Evolutionary conservation across 23 tunicate genomes (phyloP).

Genomic region (Pegea sp.): DNA sequence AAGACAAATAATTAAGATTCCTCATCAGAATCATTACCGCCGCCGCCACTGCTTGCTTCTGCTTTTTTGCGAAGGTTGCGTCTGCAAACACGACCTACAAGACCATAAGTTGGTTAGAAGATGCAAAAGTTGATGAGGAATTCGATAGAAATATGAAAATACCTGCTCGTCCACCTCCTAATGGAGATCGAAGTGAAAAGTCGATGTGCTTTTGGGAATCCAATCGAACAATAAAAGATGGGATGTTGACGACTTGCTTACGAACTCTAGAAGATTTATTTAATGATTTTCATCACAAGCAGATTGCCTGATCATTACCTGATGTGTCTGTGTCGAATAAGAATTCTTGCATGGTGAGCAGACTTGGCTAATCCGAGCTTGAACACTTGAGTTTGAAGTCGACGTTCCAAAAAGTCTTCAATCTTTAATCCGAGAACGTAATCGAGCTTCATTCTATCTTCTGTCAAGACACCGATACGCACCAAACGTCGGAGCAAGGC

Average conservation of each 20-base stretch:
- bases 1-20: too few relatives aligned
- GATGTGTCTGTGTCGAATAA: slow-evolving; percentile 91
- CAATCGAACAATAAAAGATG: slow-evolving; percentile 85
- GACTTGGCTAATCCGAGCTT: slow-evolving; percentile 95
- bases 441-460: slow-evolving; percentile 94
- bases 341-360: slow-evolving; percentile 82
- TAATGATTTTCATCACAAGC: too few relatives aligned
- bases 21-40: too few relatives aligned
- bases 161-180: slow-evolving; percentile 93
- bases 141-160: too few relatives aligned
- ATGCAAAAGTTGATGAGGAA: too few relatives aligned
- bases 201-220: slow-evolving; percentile 97
- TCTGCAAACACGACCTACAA: too few relatives aligned
- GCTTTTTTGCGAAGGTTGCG: too few relatives aligned
- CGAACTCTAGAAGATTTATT: slow-evolving; percentile 28
- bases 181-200: slow-evolving; percentile 89
- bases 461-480: slow-evolving; percentile 77
- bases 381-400: slow-evolving; percentile 95
- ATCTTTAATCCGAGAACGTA: slow-evolving; percentile 88
- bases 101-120: too few relatives aligned
- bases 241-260: slow-evolving; percentile 92
- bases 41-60: too few relatives aligned
- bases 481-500: slow-evolving; percentile 75
- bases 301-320: too few relatives aligned
- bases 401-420: slow-evolving; percentile 85